phyloP scores from a whole-genome alignment of 2,113 vertebrate genomes.

The Mastomys natalensis region DNA sequence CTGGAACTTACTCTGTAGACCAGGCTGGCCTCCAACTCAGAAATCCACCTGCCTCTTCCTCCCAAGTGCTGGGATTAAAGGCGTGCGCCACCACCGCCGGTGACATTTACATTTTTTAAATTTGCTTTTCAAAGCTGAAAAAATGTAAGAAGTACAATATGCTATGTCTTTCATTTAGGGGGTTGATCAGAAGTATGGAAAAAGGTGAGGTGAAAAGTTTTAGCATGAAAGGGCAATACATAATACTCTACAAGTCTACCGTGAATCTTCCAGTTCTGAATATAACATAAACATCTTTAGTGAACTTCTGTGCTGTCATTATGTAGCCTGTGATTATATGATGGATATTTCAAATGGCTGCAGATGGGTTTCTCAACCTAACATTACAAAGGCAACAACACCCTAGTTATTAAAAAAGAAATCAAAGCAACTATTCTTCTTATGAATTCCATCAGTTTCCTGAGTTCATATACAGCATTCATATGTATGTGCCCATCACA shows the following conservation, averaged over 20 bases:
- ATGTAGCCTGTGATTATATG: slow-evolving; percentile 34
- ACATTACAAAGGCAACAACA: slow-evolving; percentile 55
- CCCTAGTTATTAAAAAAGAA: slow-evolving; percentile 30
- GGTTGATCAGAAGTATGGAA: not conserved
- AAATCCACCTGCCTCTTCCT: too few species aligned
- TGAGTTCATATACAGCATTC: slow-evolving; percentile 21
- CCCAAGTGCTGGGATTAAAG: too few species aligned
- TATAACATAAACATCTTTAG: not conserved
- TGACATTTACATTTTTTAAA: not conserved
- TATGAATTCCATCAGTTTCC: slow-evolving; percentile 55
- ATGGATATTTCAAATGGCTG: slow-evolving; percentile 45
- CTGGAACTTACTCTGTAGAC: too few species aligned
- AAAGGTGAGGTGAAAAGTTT: not conserved
- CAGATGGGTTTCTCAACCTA: slow-evolving; percentile 11
- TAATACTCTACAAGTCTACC: slow-evolving; percentile 52
- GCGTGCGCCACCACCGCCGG: too few species aligned
- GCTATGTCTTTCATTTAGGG: not conserved
- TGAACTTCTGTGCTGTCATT: slow-evolving; percentile 45
- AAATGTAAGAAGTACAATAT: not conserved
- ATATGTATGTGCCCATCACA: not conserved
- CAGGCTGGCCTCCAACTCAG: too few species aligned
- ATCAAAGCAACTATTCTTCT: slow-evolving; percentile 34
- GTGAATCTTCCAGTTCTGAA: not conserved
- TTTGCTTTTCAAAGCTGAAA: not conserved
- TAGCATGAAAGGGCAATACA: slow-evolving; percentile 33